Conservation (phyloP, 2,797 vertebrate genomes). For the Ispidina lecontei region DNA sequence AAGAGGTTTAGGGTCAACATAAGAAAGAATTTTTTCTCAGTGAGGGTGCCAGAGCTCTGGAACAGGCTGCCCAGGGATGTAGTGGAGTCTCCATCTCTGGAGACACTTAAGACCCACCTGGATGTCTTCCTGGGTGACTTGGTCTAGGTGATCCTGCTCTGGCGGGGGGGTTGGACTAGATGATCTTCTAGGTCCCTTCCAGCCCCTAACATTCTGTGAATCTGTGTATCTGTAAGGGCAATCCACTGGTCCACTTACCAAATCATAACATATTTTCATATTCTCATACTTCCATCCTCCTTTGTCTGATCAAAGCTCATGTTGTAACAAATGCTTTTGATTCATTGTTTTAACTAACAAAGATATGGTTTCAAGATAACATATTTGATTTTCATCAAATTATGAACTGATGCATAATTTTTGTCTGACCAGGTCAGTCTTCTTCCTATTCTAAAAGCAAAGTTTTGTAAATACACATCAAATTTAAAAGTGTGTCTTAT, state of each 20-base stretch:
- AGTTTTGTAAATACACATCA: not conserved
- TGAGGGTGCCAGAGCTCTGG: too few relatives aligned
- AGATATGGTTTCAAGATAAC: not conserved
- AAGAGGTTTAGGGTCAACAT: too few relatives aligned
- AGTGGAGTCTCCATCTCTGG: too few relatives aligned
- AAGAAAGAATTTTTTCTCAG: too few relatives aligned
- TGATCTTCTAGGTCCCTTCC: too few relatives aligned
- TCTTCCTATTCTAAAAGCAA: not conserved
- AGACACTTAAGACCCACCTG: too few relatives aligned
- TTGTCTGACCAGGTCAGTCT: not conserved
- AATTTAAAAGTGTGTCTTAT: not conserved
- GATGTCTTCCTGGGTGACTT: too few relatives aligned
- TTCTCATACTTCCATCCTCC: not conserved
- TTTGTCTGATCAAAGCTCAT: not conserved
- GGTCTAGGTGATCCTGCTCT: too few relatives aligned
- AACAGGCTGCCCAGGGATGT: too few relatives aligned
- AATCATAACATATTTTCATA: not conserved
- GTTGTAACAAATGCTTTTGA: not conserved
- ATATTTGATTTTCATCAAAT: not conserved
- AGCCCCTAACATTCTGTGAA: too few relatives aligned
- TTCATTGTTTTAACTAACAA: not conserved
- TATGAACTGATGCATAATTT: not conserved
- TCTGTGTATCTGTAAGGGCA: not conserved
- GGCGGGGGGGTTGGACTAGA: too few relatives aligned
- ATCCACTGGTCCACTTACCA: not conserved